phyloP scores from a whole-genome alignment of 2,113 vertebrate genomes.

The Pituophis catenifer region DNA sequence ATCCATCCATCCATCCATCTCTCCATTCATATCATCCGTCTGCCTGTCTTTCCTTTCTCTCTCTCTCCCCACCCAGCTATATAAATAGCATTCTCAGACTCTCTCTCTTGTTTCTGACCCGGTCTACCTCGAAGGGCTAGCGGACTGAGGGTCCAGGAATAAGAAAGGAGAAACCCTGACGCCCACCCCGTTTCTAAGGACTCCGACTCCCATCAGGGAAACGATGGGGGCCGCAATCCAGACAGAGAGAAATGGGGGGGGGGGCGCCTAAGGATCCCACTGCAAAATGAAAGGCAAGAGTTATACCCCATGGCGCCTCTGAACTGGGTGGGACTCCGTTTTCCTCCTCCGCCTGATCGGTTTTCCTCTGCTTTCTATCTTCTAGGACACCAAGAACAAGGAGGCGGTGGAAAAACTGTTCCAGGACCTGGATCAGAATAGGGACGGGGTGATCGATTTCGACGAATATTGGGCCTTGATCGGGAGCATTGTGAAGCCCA shows the following conservation, averaged over 20 bases:
- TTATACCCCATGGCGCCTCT: background rate
- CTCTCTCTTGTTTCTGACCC: background rate
- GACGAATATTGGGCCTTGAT: slow-evolving; percentile 80
- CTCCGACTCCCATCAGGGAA: background rate
- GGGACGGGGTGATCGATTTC: slow-evolving; percentile 72
- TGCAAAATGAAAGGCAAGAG: background rate
- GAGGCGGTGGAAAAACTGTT: slow-evolving; percentile 73
- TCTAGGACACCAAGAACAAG: slow-evolving; percentile 70
- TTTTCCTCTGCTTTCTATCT: fast-evolving
- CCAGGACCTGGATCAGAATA: slow-evolving; percentile 71
- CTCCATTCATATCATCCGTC: too few relatives aligned
- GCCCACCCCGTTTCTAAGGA: background rate
- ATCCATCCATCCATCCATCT: too few relatives aligned
- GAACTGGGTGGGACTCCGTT: background rate
- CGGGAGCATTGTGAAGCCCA: slow-evolving; percentile 72
- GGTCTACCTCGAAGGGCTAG: background rate
- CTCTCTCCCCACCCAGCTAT: too few relatives aligned
- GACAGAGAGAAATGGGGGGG: too few relatives aligned
- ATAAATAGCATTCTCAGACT: too few relatives aligned
- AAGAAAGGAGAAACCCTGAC: fast-evolving
- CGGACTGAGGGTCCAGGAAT: background rate
- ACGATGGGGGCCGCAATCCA: background rate
- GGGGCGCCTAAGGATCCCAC: background rate
- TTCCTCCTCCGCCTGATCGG: background rate
- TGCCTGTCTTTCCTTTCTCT: too few relatives aligned